Conservation (phyloP, 2,797 vertebrate species). For the Sebastolobus altivelis region DNA sequence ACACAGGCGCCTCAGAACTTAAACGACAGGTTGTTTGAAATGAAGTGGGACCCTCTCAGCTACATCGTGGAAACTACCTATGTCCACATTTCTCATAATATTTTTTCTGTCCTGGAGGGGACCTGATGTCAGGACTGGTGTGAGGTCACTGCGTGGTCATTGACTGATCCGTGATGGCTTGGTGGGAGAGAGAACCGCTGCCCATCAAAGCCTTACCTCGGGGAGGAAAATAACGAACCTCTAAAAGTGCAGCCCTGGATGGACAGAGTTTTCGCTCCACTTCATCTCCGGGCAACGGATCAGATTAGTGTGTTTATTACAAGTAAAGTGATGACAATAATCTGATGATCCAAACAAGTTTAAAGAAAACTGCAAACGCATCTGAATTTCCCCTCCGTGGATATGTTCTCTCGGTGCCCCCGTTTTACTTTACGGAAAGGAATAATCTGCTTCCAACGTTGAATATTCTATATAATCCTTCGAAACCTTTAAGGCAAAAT, state of each 20-base stretch:
- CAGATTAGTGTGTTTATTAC: constrained; percentile 17
- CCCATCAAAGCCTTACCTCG: constrained; percentile 43
- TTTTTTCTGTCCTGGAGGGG: constrained; percentile 20
- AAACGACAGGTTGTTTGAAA: constrained; percentile 43
- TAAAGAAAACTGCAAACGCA: constrained; percentile 1
- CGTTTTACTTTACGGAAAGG: constrained; percentile 5
- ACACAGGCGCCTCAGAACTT: constrained; percentile 42
- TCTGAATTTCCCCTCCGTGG: not conserved
- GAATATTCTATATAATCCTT: constrained; percentile 37
- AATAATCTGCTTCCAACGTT: constrained; percentile 20
- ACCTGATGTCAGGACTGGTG: constrained; percentile 14
- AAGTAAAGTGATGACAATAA: constrained; percentile 13
- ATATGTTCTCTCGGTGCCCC: not conserved
- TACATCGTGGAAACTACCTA: constrained; percentile 2
- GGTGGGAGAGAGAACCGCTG: constrained; percentile 25
- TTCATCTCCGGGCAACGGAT: constrained; percentile 8
- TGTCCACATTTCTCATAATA: constrained; percentile 11
- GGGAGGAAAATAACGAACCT: constrained; percentile 51
- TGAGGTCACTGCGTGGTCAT: constrained; percentile 16
- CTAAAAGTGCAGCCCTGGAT: constrained; percentile 9
- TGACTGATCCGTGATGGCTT: not conserved
- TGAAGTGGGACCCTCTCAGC: constrained; percentile 3
- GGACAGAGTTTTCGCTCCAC: constrained; percentile 14
- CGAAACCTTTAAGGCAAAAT: constrained; percentile 37
- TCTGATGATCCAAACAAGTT: constrained; percentile 16